Evolutionary conservation across 2,888 invertebrate species (phyloP).

Genomic region (Ennomos fuscantarius): DNA sequence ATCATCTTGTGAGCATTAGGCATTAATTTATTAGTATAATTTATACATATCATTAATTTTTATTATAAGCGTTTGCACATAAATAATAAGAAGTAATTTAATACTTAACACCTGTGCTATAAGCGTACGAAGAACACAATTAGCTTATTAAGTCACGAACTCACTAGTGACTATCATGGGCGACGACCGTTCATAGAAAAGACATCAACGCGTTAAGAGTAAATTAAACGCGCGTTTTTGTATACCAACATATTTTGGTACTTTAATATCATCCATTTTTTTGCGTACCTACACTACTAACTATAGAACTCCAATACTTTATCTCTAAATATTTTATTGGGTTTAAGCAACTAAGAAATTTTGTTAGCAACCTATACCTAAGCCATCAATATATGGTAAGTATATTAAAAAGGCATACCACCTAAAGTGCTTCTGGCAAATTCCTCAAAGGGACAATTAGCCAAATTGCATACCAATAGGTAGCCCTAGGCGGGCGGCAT

Average conservation of each 20-base stretch:
- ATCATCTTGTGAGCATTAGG: conserved; percentile 35
- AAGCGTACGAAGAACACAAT: conserved; percentile 26
- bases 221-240: conserved; percentile 16
- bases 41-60: conserved; percentile 42
- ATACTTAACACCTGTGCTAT: conserved; percentile 44
- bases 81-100: conserved; percentile 41
- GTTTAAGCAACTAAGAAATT: not conserved
- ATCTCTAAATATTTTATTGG: not conserved
- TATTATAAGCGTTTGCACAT: conserved; percentile 39
- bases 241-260: not conserved
- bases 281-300: no score
- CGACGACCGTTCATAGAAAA: conserved; percentile 39
- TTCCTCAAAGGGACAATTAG: conserved; percentile 35
- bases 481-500: conserved; percentile 29
- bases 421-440: conserved; percentile 26
- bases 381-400: not conserved
- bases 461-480: conserved; percentile 13
- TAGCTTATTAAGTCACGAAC: not conserved
- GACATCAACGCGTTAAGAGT: conserved; percentile 51
- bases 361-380: not conserved
- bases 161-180: not conserved
- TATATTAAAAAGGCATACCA: conserved; percentile 25
- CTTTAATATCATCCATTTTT: no score
- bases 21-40: conserved; percentile 37
- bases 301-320: no score